phyloP scores from a whole-genome alignment of 1,140 invertebrate species.

The Camponotus pennsylvanicus region DNA sequence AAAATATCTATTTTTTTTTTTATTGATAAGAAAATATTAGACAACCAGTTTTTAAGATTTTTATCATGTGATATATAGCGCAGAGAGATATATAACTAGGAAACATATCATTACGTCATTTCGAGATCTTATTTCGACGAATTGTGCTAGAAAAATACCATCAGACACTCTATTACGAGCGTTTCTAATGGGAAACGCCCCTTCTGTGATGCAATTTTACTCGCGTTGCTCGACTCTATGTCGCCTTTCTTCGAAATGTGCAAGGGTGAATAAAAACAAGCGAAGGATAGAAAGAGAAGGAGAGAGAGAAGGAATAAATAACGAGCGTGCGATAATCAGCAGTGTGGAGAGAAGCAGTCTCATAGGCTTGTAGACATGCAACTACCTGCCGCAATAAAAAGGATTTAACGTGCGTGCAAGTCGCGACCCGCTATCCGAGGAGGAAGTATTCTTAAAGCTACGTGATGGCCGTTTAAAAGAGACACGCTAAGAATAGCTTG shows the following conservation, averaged over 20 bases:
- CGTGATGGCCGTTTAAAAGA: constrained; percentile 17
- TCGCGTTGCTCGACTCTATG: constrained; percentile 32
- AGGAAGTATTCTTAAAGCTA: constrained; percentile 50
- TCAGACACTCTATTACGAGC: neutral
- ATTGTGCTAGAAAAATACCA: neutral
- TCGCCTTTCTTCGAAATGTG: constrained; percentile 22
- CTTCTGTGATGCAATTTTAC: neutral
- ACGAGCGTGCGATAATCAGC: constrained; percentile 41
- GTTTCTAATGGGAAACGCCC: constrained; percentile 21
- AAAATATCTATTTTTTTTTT: neutral
- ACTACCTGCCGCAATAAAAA: constrained; percentile 43
- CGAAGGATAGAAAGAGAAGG: neutral
- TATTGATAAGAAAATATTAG: neutral
- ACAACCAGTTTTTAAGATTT: neutral
- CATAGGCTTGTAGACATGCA: constrained; percentile 44
- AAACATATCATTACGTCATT: too few relatives aligned
- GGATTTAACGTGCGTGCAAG: constrained; percentile 53
- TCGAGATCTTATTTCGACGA: constrained; percentile 6
- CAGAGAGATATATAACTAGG: too few relatives aligned
- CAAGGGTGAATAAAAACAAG: constrained; percentile 2
- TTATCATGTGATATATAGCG: neutral
- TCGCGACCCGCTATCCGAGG: neutral
- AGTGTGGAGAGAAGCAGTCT: neutral
- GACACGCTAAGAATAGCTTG: constrained; percentile 34
- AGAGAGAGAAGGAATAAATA: constrained; percentile 36